These are phyloP conservation scores for Cyaniris semiargus DNA, from an alignment of 2,888 invertebrate genomes.

Conservation along the genomic window DNA sequence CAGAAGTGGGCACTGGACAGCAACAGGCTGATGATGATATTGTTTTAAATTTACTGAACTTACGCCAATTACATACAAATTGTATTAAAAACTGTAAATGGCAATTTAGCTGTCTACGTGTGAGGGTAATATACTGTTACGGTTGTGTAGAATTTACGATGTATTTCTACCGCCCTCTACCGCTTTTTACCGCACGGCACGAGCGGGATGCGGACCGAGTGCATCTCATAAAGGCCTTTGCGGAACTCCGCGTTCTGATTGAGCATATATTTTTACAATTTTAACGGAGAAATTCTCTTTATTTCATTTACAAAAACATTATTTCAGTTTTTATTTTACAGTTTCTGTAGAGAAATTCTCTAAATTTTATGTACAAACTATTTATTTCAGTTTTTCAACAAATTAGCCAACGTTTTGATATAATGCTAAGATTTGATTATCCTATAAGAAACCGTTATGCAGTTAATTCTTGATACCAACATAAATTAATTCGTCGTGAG, in stretches of 20 bases:
- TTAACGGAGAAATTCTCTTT: background rate
- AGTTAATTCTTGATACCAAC: too few relatives aligned
- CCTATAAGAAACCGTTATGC: too few relatives aligned
- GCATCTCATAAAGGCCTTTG: slow-evolving; percentile 33
- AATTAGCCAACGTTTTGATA: too few relatives aligned
- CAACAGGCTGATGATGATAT: background rate
- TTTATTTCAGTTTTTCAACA: too few relatives aligned
- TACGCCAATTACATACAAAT: background rate
- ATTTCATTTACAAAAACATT: background rate
- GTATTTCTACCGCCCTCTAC: slow-evolving; percentile 10
- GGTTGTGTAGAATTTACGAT: slow-evolving; percentile 32
- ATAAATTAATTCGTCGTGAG: too few relatives aligned
- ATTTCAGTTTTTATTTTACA: too few relatives aligned
- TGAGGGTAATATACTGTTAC: slow-evolving; percentile 32
- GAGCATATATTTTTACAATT: slow-evolving; percentile 12
- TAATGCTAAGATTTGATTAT: too few relatives aligned
- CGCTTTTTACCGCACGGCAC: slow-evolving; percentile 1
- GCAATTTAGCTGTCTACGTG: slow-evolving; percentile 32
- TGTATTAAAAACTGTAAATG: slow-evolving; percentile 20
- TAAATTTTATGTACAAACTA: background rate
- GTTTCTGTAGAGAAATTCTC: background rate
- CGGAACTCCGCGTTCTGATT: slow-evolving; percentile 6
- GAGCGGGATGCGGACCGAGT: slow-evolving; percentile 25
- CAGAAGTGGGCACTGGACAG: too few relatives aligned
- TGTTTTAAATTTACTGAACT: background rate